phyloP scores from a whole-genome alignment of 1,140 invertebrate species.

The Tetragonula clypearis region DNA sequence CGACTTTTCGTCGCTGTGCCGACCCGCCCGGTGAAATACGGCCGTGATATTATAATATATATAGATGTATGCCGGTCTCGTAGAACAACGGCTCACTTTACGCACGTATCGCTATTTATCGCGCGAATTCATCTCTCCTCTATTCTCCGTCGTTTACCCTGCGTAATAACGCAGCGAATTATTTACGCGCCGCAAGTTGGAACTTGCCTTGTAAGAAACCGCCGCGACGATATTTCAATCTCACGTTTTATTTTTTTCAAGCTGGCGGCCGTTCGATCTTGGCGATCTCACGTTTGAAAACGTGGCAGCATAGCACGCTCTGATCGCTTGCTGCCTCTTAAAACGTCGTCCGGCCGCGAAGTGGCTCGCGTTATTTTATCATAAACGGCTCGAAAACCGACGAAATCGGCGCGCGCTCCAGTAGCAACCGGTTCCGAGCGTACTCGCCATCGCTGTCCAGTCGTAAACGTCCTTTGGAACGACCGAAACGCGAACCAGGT shows the following conservation, averaged over 20 bases:
- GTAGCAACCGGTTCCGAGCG: conserved; percentile 56
- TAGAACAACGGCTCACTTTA: conserved; percentile 36
- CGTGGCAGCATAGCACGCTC: background rate
- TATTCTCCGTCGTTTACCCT: conserved; percentile 14
- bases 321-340: conserved; percentile 11
- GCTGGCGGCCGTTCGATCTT: background rate
- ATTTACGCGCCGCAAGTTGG: conserved; percentile 24
- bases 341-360: conserved; percentile 36
- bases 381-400: conserved; percentile 34
- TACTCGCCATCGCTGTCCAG: background rate
- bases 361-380: conserved; percentile 57
- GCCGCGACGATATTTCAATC: conserved; percentile 32
- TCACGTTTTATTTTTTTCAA: conserved; percentile 23
- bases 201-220: conserved; percentile 18
- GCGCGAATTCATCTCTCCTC: conserved; percentile 32
- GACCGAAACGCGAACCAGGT: conserved; percentile 29
- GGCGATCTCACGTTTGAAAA: background rate
- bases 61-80: background rate
- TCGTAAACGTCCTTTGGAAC: conserved; percentile 48
- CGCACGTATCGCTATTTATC: conserved; percentile 41
- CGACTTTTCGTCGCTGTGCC: conserved; percentile 34
- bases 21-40: conserved; percentile 14
- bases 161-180: conserved; percentile 30
- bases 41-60: conserved; percentile 5
- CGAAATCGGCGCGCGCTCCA: conserved; percentile 47